A percentile compares a stretch with the other conserved stretches of the same genome.
Conservation (phyloP, 2,888 invertebrate genomes). For the Drosophila nr. perissopoda region DNA sequence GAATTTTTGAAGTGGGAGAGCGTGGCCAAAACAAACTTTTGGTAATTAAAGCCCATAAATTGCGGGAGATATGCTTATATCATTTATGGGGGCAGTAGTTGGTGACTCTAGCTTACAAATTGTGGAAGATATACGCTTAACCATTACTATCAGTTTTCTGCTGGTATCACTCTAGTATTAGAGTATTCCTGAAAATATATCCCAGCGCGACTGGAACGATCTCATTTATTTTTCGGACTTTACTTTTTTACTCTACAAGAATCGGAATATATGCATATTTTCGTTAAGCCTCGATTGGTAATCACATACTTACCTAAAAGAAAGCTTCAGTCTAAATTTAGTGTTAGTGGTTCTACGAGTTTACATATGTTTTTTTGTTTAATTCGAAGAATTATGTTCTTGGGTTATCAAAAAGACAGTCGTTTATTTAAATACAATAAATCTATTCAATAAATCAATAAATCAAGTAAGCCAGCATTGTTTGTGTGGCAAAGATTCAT, state of each 20-base stretch:
- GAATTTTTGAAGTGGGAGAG: too few relatives aligned
- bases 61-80: too few relatives aligned
- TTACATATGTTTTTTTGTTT: background rate
- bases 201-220: background rate
- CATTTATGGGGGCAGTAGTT: too few relatives aligned
- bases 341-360: background rate
- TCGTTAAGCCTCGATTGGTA: background rate
- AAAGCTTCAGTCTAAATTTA: background rate
- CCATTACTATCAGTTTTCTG: background rate
- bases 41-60: too few relatives aligned
- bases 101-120: too few relatives aligned
- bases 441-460: slow-evolving; percentile 5
- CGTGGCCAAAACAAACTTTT: too few relatives aligned
- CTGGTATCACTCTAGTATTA: background rate
- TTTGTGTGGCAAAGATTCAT: slow-evolving; percentile 23
- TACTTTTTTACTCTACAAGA: background rate
- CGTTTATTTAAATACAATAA: background rate
- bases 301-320: background rate
- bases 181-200: background rate
- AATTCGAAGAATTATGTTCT: background rate
- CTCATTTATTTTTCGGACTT: background rate
- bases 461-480: slow-evolving; percentile 12
- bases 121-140: too few relatives aligned
- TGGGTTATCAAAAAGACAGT: background rate
- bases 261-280: background rate